Evolutionary conservation across 2,888 invertebrate genomes (phyloP).

Genomic region (Neocrepidodera transversa): DNA sequence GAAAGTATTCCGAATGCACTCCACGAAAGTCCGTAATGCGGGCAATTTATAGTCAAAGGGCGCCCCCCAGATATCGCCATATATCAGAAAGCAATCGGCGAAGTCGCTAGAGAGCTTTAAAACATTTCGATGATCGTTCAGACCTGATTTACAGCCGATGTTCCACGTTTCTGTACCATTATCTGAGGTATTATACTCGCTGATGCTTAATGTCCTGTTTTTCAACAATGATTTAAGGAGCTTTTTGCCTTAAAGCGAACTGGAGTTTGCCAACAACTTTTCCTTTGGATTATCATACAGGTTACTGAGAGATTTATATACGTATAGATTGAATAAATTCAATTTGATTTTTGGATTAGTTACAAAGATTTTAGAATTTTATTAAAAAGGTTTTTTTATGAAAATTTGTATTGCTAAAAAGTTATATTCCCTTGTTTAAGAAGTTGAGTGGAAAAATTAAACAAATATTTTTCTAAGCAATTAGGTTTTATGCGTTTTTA

Average conservation of each 20-base stretch:
- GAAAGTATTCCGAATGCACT: no score
- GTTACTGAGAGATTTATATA: background rate
- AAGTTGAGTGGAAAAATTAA: constrained; percentile 22
- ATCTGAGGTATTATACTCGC: constrained; percentile 48
- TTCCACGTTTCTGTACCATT: constrained; percentile 49
- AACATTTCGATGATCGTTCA: constrained; percentile 58
- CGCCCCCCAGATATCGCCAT: constrained; percentile 59
- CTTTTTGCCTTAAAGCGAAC: constrained; percentile 7
- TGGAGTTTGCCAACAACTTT: background rate
- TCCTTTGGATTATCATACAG: background rate
- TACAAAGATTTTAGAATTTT: no score
- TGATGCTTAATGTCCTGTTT: constrained; percentile 34
- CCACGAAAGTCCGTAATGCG: constrained; percentile 58
- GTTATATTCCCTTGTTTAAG: no score
- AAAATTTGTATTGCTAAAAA: no score
- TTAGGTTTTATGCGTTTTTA: constrained; percentile 32
- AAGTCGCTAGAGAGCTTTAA: constrained; percentile 60
- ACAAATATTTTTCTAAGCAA: constrained; percentile 42
- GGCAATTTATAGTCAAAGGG: constrained; percentile 60
- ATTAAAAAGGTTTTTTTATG: no score
- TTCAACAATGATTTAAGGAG: constrained; percentile 33
- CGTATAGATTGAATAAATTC: no score
- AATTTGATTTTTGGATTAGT: no score
- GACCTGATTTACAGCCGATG: constrained; percentile 57
- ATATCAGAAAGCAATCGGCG: constrained; percentile 61